phyloP scores from a whole-genome alignment of 2,113 vertebrate genomes.

The Argyrosomus japonicus region DNA sequence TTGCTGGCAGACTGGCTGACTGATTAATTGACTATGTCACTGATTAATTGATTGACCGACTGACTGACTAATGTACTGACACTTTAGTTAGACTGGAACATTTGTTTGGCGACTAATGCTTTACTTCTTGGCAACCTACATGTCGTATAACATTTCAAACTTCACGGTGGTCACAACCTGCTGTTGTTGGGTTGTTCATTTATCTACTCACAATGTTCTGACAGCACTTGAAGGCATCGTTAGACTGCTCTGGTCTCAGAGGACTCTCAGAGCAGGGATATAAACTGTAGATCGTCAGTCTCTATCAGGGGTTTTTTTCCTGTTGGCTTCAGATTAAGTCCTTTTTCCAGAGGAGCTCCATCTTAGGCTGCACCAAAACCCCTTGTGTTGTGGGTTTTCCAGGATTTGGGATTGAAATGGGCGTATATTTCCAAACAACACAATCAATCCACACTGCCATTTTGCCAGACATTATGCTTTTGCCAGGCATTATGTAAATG shows the following conservation, averaged over 20 bases:
- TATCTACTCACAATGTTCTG: neutral
- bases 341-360: constrained; percentile 29
- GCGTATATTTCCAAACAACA: constrained; percentile 40
- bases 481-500: constrained; percentile 52
- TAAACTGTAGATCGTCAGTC: constrained; percentile 21
- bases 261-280: neutral
- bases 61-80: neutral
- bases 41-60: neutral
- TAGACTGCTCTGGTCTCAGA: neutral
- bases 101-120: neutral
- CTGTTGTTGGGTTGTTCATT: neutral
- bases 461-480: constrained; percentile 52
- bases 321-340: constrained; percentile 1
- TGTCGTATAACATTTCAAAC: neutral
- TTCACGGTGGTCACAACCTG: neutral
- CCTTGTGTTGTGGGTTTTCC: constrained; percentile 21
- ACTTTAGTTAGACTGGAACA: neutral
- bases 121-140: neutral
- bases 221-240: neutral
- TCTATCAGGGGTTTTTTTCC: constrained; percentile 15
- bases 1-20: too few species aligned
- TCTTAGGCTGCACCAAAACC: constrained; percentile 6
- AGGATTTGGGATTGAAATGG: constrained; percentile 32
- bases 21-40: too few species aligned
- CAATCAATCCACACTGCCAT: constrained; percentile 16